Conservation (phyloP, 2,797 vertebrate species). For the Caiman crocodilus region DNA sequence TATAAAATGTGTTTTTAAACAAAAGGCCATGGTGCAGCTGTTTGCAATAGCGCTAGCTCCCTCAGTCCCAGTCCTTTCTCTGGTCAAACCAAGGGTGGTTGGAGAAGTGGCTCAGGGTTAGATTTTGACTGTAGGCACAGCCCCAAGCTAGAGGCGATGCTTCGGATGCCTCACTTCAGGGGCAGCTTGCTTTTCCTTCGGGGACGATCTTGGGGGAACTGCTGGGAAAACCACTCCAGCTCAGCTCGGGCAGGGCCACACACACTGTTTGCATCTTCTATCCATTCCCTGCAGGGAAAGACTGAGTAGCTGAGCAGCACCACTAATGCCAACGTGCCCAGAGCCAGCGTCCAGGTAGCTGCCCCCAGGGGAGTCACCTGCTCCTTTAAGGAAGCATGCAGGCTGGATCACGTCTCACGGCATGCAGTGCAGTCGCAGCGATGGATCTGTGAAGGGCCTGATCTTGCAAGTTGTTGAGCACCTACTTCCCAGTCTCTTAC, state of each 20-base stretch:
- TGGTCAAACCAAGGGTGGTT: neutral
- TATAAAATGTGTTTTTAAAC: conserved; percentile 5
- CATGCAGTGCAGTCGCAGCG: no score
- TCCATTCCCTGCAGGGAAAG: neutral
- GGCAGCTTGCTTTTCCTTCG: neutral
- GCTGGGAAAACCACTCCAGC: neutral
- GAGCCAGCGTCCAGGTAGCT: neutral
- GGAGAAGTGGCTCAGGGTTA: neutral
- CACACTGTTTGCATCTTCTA: neutral
- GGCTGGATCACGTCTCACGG: neutral
- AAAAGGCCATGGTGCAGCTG: neutral
- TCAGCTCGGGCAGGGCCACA: no score
- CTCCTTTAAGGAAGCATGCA: neutral
- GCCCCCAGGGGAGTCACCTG: neutral
- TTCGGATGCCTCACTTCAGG: neutral
- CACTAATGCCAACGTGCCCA: neutral
- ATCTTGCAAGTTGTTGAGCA: neutral
- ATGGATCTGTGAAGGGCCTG: neutral
- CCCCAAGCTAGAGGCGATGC: neutral
- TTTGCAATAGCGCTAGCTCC: neutral
- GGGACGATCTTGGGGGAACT: neutral
- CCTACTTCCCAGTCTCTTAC: neutral
- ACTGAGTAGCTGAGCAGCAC: neutral
- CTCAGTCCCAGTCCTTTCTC: neutral
- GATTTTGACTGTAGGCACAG: neutral